Evolutionary conservation across 2,888 invertebrate species (phyloP), one percentile per base, ranked within the genome.

Genomic region (Xanthorhoe designata): DNA sequence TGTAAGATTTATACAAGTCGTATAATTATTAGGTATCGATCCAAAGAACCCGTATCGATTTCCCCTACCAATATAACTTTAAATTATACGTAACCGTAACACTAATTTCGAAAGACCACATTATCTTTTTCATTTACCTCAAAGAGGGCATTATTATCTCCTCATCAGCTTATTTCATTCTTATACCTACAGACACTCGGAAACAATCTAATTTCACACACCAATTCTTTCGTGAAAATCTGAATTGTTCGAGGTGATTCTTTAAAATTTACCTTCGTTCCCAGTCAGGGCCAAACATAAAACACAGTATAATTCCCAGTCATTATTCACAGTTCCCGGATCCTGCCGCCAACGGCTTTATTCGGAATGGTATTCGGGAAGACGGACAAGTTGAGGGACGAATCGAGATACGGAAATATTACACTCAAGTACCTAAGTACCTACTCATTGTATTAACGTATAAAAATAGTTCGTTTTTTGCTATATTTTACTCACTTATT

Each of bases 241-340:
- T 77, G 80, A 82, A 84, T 84, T 84, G 84, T 83, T 82, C 78
- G 72, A 76, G 78, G 82, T 84, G 83, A 85, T 86, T 87, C 85
- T 83, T 84, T 85, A 84, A 85, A 83, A 82, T 82, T 79, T 80
- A 74, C 79, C 77, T 77, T 73, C 74, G 67, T 61, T 71, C 64
- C 64, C 66, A 68, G 61, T 66, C 71, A 67, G 74, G 74, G 75
- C 72, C 74, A 75, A 78, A 82, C 85, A 86, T 87, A 86, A 86
- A 86, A 86, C 80, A 86, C 86, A 85, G 86, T 81, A 86, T 86
- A 87, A 87, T 85, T 84, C 86, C 80, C 80, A 77, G 83, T 82
- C 86, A 85, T 87, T 87, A 87, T 86, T 87, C 86, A 87, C 86
- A 86, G 83, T 86, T 85, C 78, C 77, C 78, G 79, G 80, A 83